Base-by-base conservation (phyloP, 2,888 invertebrate genomes). In the Ctena decussata region DNA sequence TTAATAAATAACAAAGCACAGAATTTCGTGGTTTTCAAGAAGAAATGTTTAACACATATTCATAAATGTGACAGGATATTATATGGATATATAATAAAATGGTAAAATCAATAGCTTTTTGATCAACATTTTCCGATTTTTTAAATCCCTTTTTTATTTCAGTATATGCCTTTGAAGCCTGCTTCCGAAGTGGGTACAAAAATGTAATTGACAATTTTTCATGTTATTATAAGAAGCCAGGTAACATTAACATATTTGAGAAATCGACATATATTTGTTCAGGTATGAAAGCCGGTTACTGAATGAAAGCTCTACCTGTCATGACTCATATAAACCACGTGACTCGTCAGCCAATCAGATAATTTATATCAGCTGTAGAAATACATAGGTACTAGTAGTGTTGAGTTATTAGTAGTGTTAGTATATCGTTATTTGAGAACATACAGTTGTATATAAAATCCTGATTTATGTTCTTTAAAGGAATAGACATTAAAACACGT, bases 251-350 rank as follows among this genome's bases (percentile, higher is more conserved):
- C 21, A 53, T n/a, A 53, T 53, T n/a, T 53, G 53, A 53, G 53
- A 53, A 53, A 53, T 53, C 53, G 5, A 35, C 65, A 57, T 24
- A 5, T 3, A 46, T 60, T 35, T 65, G 12, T 24, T 15, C 65
- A 65, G 35, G 65, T 65, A 65, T 21, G 27, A 60, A 65, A 65
- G 57, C 46, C 65, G 65, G 65, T 65, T 65, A n/a, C 12, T 72
- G 72, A 72, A 72, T 72, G 72, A 72, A 70, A 37, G 30, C 41
- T 46, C n/a, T 72, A 72, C 72, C 46, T 72, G 72, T 75, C 75
- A 53, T 39, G 35, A 46, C 12, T 46, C 37, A 24, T 46, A 73
- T 49, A 37, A 15, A 32, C 60, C 75, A 75, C 75, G 60, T 75
- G 75, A 75, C 53, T 24, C 35, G 46, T n/a, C 53, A 24, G 12